A percentile compares a stretch with the other conserved stretches of the same genome.
These are phyloP conservation scores for Myotis findleyi DNA, from an alignment of 2,797 vertebrate genomes.

Conservation along the genomic window DNA sequence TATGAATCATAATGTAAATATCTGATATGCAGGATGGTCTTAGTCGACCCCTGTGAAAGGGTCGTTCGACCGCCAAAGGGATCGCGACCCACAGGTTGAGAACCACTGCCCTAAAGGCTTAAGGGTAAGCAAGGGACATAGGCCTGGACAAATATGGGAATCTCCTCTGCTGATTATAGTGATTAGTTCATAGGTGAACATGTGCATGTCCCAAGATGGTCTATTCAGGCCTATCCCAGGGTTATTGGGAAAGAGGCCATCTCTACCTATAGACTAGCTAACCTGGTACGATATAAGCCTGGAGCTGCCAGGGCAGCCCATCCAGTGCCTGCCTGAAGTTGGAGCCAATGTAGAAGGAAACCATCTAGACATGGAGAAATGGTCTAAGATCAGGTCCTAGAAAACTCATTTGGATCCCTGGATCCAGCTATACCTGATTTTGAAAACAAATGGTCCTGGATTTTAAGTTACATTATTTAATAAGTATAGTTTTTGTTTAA, in stretches of 20 bases:
- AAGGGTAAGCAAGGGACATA: not conserved
- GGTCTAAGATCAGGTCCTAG: not conserved
- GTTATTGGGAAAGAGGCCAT: not conserved
- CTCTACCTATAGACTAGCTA: not conserved
- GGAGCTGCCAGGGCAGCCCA: not conserved
- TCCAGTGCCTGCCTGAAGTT: not conserved
- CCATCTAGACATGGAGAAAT: not conserved
- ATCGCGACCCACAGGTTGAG: too few relatives aligned
- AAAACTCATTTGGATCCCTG: not conserved
- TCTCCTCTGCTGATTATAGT: not conserved
- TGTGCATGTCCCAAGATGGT: not conserved
- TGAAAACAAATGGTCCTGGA: slow-evolving; percentile 1
- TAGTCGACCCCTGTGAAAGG: too few relatives aligned
- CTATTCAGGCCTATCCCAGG: not conserved
- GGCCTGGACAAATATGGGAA: not conserved
- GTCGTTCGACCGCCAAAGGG: too few relatives aligned
- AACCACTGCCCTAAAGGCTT: not conserved
- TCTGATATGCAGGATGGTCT: too few relatives aligned
- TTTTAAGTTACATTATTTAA: not conserved
- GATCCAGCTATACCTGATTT: not conserved
- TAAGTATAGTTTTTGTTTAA: not conserved
- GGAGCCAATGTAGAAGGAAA: not conserved
- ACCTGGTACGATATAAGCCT: not conserved
- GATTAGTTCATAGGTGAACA: not conserved
- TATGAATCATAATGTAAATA: too few relatives aligned